Evolutionary conservation across 2,888 invertebrate species (phyloP), one percentile per base, ranked within the genome.

Genomic region (Hydropsyche betteni): DNA sequence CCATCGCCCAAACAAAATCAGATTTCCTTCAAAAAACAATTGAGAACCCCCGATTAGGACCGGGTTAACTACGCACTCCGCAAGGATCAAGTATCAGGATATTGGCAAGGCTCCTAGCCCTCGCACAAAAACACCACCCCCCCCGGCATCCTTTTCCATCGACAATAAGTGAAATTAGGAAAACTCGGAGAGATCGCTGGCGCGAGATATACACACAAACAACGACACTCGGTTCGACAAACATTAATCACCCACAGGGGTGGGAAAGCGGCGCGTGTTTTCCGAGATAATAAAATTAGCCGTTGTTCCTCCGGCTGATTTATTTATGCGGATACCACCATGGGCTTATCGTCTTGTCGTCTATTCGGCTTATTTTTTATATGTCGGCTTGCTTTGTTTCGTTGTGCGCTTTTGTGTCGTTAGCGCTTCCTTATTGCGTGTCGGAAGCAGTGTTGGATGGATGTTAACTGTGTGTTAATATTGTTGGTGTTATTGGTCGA

Each of bases 241-340:
- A 64, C 64, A 64, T 64, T 64, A 64, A 64, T 64, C 64, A 64
- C 64, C 34, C 36, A 4, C 64, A 12, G 36, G 8, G 55, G 55
- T 14, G 55, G 55, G 55, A 16, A 16, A 16, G 55, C 14, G 34
- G 64, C 64, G 64, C 64, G 64, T 64, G 64, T 64, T 64, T 64
- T 64, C 64, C 24, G 64, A 64, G 64, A 64, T 64, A 64, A 64
- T 64, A 64, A 64, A 64, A 64, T 64, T 64, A 64, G 64, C 64
- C 64, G 34, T 10, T 12, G 36, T 64, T 24, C 34, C 64, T 64
- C 12, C 6, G 33, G 34, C 64, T 64, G 64, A 64, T 64, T 64
- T 64, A 64, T 64, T 64, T 64, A 64, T 64, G 64, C 36, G 64
- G 34, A 64, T 64, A 36, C 12, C 64, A 33, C 24, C 64, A 5